Evolutionary conservation across 1,140 invertebrate genomes (phyloP).

Genomic region (Capitella teleta): DNA sequence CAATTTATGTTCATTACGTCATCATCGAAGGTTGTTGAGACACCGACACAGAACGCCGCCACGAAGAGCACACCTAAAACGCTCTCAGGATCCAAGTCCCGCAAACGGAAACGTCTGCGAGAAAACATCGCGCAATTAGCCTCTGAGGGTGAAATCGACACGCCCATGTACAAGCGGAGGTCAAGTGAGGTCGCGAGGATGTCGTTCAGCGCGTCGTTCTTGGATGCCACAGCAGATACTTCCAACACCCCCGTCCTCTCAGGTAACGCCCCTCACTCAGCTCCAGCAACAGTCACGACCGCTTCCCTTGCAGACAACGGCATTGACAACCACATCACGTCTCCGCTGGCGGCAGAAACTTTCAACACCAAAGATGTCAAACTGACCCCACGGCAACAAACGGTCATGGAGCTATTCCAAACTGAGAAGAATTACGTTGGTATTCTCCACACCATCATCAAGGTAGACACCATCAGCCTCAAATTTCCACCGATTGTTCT

Average conservation of each 20-base stretch:
- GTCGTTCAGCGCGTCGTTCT: slow-evolving; percentile 71
- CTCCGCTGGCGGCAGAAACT: too few relatives aligned
- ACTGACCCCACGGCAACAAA: slow-evolving; percentile 67
- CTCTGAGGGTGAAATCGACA: slow-evolving; percentile 38
- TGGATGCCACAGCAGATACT: slow-evolving; percentile 47
- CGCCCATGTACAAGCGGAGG: slow-evolving; percentile 57
- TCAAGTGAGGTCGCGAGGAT: slow-evolving; percentile 66
- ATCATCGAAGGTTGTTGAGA: too few relatives aligned
- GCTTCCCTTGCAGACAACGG: too few relatives aligned
- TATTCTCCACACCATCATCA: slow-evolving; percentile 83
- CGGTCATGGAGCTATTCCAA: slow-evolving; percentile 84
- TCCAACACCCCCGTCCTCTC: neutral
- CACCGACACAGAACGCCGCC: too few relatives aligned
- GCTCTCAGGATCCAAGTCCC: slow-evolving; percentile 20
- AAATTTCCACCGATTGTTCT: neutral
- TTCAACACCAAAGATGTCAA: slow-evolving; percentile 30
- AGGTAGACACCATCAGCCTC: slow-evolving; percentile 45
- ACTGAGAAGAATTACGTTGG: slow-evolving; percentile 95
- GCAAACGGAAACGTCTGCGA: slow-evolving; percentile 41
- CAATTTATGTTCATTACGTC: too few relatives aligned
- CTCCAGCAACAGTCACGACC: too few relatives aligned
- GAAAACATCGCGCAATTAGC: slow-evolving; percentile 42
- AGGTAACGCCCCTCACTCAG: too few relatives aligned
- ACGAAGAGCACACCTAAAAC: too few relatives aligned
- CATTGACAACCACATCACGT: too few relatives aligned